Evolutionary conservation across 2,888 invertebrate genomes (phyloP), one percentile per base, ranked within the genome.

Genomic region (Cremastinae sp.): DNA sequence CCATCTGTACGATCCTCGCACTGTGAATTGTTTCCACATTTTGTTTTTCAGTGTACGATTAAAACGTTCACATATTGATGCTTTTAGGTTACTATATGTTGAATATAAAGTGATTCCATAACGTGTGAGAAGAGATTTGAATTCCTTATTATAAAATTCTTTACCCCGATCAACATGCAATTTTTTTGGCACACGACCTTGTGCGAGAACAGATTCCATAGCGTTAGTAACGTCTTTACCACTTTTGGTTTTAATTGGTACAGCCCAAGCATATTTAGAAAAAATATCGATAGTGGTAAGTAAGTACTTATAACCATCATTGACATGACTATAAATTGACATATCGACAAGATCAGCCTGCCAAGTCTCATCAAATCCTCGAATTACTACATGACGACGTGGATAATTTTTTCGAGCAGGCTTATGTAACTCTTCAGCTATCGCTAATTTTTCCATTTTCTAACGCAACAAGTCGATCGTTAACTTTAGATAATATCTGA

Each of bases 261-360:
- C 66, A 43, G 83, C 83, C 87, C 87, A 89, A 1, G 86, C 83
- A 80, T 78, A 89, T 81, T 90, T 89, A 0, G 86, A 89, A 80
- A 89, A 89, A 28, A 81, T 79, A 81, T 90, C 88, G 41, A 89
- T 90, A n/a, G 88, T 81, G 8, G 85, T 83, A 49, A 89, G 76
- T 35, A 90, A 78, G 71, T 83, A 88, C 68, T 84, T 84, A 74
- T 81, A 84, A 5, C 82, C 83, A 14, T 82, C 84, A 75, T 89
- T 90, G 20, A 82, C 72, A 35, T 69, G 75, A 8, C 86, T 51
- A 83, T 84, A 87, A 28, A 78, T 61, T 41, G 73, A 74, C 86
- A 89, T 84, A 74, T 87, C 85, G 10, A 86, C 88, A 10, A 90
- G 81, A 84, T 90, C 90, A 12, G 87, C 87, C 84, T 90, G 90